A percentile compares a stretch with the other conserved stretches of the same genome.
phyloP scores from a whole-genome alignment of 2,797 vertebrate species.

The Coluber constrictor region DNA sequence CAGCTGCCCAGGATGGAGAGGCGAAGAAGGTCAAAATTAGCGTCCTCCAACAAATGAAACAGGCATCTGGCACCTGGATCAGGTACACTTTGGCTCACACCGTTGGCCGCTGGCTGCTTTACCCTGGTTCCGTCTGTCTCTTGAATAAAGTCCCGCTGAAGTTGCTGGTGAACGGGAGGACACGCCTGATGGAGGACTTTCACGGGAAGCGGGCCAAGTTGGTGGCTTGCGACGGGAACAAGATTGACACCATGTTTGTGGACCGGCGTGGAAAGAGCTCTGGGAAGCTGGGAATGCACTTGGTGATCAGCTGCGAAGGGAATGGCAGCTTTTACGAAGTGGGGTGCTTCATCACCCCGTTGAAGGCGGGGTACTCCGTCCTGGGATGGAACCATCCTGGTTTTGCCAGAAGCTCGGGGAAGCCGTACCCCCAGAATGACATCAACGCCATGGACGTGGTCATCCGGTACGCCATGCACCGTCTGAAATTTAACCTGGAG shows the following conservation, averaged over 20 bases:
- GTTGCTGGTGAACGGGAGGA: constrained; percentile 83
- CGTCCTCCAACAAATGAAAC: constrained; percentile 73
- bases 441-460: constrained; percentile 89
- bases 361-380: constrained; percentile 87
- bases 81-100: constrained; percentile 82
- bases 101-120: constrained; percentile 86
- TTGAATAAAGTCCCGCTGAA: constrained; percentile 83
- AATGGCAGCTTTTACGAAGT: constrained; percentile 91
- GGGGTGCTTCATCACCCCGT: constrained; percentile 85
- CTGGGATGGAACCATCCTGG: constrained; percentile 92
- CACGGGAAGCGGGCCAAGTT: constrained; percentile 84
- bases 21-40: constrained; percentile 57
- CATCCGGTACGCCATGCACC: constrained; percentile 83
- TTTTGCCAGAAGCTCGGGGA: constrained; percentile 85
- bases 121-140: constrained; percentile 85
- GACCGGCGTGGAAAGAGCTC: constrained; percentile 74
- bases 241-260: constrained; percentile 91
- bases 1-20: constrained; percentile 68
- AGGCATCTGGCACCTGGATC: constrained; percentile 78
- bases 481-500: constrained; percentile 76
- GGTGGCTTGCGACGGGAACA: constrained; percentile 83
- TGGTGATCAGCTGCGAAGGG: constrained; percentile 93
- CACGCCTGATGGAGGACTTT: constrained; percentile 80
- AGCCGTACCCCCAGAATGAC: constrained; percentile 85
- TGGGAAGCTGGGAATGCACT: constrained; percentile 61